Evolutionary conservation across 2,888 invertebrate species (phyloP).

Genomic region (Lasioglossum oenotherae): DNA sequence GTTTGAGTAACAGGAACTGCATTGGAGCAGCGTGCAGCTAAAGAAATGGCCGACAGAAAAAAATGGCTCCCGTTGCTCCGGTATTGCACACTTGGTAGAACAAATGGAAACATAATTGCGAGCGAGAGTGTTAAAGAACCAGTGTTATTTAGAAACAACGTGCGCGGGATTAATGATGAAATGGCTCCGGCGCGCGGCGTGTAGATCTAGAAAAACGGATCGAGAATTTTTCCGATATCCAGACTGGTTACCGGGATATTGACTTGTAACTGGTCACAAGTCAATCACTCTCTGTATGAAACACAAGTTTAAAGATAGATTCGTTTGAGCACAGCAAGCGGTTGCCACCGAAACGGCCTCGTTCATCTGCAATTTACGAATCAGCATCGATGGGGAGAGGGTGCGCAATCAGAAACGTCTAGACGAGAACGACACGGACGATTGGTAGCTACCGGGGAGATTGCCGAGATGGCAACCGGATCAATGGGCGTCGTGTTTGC

Average conservation of each 20-base stretch:
- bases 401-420: conserved; percentile 67
- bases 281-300: conserved; percentile 11
- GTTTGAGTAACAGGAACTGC: conserved; percentile 3
- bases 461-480: conserved; percentile 54
- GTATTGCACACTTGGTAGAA: not conserved
- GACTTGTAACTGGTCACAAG: conserved; percentile 8
- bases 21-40: not conserved
- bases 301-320: conserved; percentile 9
- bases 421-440: conserved; percentile 75
- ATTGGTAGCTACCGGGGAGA: conserved; percentile 68
- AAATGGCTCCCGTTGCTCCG: not conserved
- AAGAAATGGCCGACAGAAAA: not conserved
- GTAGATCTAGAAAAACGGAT: not conserved
- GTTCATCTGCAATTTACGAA: not conserved
- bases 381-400: conserved; percentile 7
- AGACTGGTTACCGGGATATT: conserved; percentile 4
- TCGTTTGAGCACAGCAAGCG: not conserved
- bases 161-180: not conserved
- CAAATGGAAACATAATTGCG: conserved; percentile 9
- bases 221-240: conserved; percentile 24
- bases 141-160: conserved; percentile 9
- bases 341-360: not conserved
- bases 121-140: conserved; percentile 27
- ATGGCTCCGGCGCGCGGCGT: not conserved
- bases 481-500: conserved; percentile 78